Conservation (phyloP, 2,888 invertebrate genomes). For the Tiliacea citrago region DNA sequence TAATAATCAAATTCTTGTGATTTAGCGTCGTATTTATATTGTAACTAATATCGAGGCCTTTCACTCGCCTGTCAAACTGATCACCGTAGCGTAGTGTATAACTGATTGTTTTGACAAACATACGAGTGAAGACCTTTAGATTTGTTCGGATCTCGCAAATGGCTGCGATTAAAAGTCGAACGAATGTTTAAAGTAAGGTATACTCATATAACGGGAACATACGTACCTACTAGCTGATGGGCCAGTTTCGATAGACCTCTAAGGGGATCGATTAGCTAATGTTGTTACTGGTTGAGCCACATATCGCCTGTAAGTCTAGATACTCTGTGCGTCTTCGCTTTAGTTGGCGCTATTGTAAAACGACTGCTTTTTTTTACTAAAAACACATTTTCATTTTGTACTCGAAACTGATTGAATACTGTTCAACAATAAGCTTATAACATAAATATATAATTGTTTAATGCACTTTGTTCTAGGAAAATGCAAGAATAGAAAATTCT, state of each 20-base stretch:
- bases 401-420: conserved; percentile 65
- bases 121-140: conserved; percentile 38
- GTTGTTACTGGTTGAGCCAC: conserved; percentile 63
- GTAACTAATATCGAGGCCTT: conserved; percentile 54
- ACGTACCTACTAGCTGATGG: conserved; percentile 32
- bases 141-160: conserved; percentile 45
- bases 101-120: conserved; percentile 46
- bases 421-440: conserved; percentile 65
- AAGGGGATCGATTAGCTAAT: conserved; percentile 47
- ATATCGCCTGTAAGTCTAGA: conserved; percentile 70
- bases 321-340: conserved; percentile 57
- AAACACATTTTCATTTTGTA: conserved; percentile 63
- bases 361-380: conserved; percentile 77
- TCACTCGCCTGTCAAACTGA: conserved; percentile 48
- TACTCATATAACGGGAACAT: conserved; percentile 40
- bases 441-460: conserved; percentile 74
- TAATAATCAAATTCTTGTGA: conserved; percentile 79
- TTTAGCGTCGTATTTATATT: conserved; percentile 79
- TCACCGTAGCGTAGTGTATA: conserved; percentile 46
- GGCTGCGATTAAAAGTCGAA: conserved; percentile 53
- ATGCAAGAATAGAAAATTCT: conserved; percentile 71
- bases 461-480: conserved; percentile 79
- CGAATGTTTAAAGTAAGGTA: conserved; percentile 34
- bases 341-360: conserved; percentile 71
- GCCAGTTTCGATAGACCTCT: conserved; percentile 42